These are phyloP conservation scores for Ellobius talpinus DNA, from an alignment of 2,113 vertebrate genomes.

Conservation along the genomic window DNA sequence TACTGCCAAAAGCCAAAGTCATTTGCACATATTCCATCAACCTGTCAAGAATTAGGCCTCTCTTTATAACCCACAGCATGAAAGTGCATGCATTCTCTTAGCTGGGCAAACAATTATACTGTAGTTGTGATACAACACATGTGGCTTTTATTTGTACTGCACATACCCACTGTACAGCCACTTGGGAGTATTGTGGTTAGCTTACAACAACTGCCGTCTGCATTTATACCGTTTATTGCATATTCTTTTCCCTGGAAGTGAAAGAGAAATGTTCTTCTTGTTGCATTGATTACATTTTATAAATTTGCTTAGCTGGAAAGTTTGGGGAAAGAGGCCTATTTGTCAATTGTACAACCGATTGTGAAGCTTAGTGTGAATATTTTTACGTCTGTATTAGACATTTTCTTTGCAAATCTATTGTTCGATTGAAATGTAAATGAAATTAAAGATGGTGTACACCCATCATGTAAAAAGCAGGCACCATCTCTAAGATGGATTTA, in stretches of 20 bases:
- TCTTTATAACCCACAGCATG: conserved; percentile 89
- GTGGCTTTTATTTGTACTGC: conserved; percentile 96
- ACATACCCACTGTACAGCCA: conserved; percentile 98
- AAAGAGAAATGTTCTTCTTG: conserved; percentile 91
- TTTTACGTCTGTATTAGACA: conserved; percentile 99
- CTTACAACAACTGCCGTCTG: conserved; percentile 95
- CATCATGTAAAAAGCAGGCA: conserved; percentile 98
- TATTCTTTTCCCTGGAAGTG: conserved; percentile 95
- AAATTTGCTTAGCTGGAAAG: conserved; percentile 93
- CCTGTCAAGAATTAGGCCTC: conserved; percentile 88
- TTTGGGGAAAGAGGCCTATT: conserved; percentile 94
- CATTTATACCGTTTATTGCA: conserved; percentile 93
- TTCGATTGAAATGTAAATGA: conserved; percentile 99
- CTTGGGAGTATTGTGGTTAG: conserved; percentile 95
- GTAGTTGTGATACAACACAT: conserved; percentile 99
- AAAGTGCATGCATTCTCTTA: conserved; percentile 95
- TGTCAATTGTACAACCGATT: conserved; percentile 96
- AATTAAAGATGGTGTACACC: conserved; percentile 99
- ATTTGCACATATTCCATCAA: conserved; percentile 88
- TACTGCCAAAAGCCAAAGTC: conserved; percentile 87
- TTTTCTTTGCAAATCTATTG: conserved; percentile 99
- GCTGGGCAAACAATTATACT: conserved; percentile 95
- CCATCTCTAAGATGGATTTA: conserved; percentile 99
- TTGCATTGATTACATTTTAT: conserved; percentile 92
- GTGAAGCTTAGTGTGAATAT: conserved; percentile 97